These are phyloP conservation scores for Lottia gigantea DNA, from an alignment of 2,888 invertebrate species.

Conservation along the genomic window DNA sequence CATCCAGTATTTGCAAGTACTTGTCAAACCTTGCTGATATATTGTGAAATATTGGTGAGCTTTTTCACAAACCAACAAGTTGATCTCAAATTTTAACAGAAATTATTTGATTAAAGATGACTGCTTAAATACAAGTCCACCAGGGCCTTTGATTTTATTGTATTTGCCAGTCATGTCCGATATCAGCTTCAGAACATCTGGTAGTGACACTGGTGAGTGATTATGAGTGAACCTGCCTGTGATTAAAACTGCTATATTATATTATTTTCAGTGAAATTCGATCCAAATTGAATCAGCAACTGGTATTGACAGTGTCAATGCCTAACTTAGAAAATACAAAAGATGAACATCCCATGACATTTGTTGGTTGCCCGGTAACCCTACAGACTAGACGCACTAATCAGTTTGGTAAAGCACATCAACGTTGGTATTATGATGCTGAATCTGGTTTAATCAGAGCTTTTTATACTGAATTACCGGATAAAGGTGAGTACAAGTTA, in stretches of 20 bases:
- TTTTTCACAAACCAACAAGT: no score
- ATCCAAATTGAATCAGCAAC: slow-evolving; percentile 54
- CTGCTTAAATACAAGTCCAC: no score
- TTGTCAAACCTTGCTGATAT: no score
- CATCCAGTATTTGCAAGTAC: not conserved
- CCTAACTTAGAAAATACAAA: slow-evolving; percentile 51
- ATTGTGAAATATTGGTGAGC: no score
- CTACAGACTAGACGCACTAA: slow-evolving; percentile 56
- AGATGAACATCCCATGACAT: slow-evolving; percentile 49
- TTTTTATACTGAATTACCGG: slow-evolving; percentile 60
- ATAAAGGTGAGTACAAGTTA: slow-evolving; percentile 52
- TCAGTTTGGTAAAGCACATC: slow-evolving; percentile 66
- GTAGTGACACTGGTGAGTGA: no score
- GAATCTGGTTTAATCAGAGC: slow-evolving; percentile 62
- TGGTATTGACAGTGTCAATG: slow-evolving; percentile 63
- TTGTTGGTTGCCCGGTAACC: slow-evolving; percentile 57
- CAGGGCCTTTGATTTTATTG: no score
- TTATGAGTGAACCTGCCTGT: no score
- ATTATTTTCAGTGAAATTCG: slow-evolving; percentile 57
- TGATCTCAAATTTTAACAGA: no score
- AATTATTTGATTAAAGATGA: no score
- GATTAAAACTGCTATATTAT: not conserved
- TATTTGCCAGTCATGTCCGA: no score
- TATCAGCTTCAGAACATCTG: no score
- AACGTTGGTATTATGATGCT: slow-evolving; percentile 63